Evolutionary conservation across 2,113 vertebrate genomes (phyloP).

Genomic region (Apteryx owenii): DNA sequence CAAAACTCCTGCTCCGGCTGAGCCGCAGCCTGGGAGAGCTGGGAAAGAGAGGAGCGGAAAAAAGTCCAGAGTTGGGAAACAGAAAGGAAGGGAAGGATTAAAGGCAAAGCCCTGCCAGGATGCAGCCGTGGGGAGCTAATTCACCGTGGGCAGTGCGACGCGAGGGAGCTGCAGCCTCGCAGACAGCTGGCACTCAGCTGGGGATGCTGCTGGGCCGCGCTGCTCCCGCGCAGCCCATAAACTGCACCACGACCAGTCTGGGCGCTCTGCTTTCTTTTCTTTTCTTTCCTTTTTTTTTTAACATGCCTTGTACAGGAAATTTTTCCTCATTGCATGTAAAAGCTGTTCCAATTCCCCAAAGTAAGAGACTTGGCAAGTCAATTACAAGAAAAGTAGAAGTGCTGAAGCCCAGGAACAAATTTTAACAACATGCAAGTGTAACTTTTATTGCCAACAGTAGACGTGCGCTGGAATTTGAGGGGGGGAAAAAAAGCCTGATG

Average conservation of each 20-base stretch:
- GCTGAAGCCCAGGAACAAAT: conserved; percentile 69
- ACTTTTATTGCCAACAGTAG: conserved; percentile 79
- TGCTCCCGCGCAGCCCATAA: conserved; percentile 33
- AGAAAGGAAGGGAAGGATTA: conserved; percentile 74
- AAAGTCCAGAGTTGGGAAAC: neutral
- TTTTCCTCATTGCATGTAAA: conserved; percentile 72
- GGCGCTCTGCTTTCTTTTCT: neutral
- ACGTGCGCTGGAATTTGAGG: conserved; percentile 70
- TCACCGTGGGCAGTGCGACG: conserved; percentile 49
- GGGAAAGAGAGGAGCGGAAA: neutral
- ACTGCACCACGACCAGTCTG: neutral
- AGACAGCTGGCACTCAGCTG: conserved; percentile 79
- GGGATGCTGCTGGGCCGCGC: conserved; percentile 24
- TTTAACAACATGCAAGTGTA: conserved; percentile 77
- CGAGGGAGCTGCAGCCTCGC: neutral
- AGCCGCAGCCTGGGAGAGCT: conserved; percentile 33
- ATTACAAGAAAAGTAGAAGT: conserved; percentile 67
- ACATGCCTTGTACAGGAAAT: conserved; percentile 65
- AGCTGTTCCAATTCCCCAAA: conserved; percentile 71
- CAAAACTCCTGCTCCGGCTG: neutral
- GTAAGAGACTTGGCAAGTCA: conserved; percentile 75
- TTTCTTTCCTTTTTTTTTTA: neutral
- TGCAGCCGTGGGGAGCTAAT: conserved; percentile 64
- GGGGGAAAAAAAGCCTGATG: conserved; percentile 25
- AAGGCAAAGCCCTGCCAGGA: conserved; percentile 65